Evolutionary conservation across 1,140 invertebrate species (phyloP), one percentile per base, ranked within the genome.

Genomic region (Spodoptera litura): DNA sequence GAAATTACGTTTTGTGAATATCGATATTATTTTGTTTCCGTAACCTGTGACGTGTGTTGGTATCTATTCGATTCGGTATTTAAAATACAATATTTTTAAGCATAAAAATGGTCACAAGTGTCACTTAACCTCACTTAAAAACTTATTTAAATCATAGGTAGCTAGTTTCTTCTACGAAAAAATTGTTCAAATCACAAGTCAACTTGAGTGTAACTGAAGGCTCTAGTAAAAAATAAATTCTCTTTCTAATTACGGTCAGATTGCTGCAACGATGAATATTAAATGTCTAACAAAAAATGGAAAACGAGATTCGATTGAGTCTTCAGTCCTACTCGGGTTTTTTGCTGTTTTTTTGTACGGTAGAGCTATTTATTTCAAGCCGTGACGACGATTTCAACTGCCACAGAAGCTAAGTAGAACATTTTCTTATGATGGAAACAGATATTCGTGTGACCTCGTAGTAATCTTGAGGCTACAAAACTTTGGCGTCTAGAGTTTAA

Each of bases 221-320:
- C 0, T 6, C 12, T n/a, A 8, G 31, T 62, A 62, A 62, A 62
- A 62, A 38, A 62, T 0, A n/a, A 62, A 38, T 38, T 62, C 35
- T 38, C 13, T 38, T 35, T 15, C 31, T 62, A 62, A 62, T 62
- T 62, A 13, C 59, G 13, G 31, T n/a, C 4, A 62, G 59, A 35
- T 62, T 35, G 59, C 13, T 58, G 3, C 55, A 62, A 13, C 25
- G 59, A 62, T 35, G 31, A 15, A 56, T 56, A 62, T 38, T 62
- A 62, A n/a, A 35, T n/a, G 31, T n/a, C 59, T 8, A 0, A 6
- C 27, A 62, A 62, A 62, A 62, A 62, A 62, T 35, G 59, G 31
- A 62, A 62, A 38, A n/a, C 35, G 13, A 62, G 10, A 38, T 62
- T 62, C 25, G 59, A 62, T 62, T 38, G 59, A 62, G 59, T 38